Evolutionary conservation across 2,113 vertebrate species (phyloP).

Genomic region (Prionailurus viverrinus): DNA sequence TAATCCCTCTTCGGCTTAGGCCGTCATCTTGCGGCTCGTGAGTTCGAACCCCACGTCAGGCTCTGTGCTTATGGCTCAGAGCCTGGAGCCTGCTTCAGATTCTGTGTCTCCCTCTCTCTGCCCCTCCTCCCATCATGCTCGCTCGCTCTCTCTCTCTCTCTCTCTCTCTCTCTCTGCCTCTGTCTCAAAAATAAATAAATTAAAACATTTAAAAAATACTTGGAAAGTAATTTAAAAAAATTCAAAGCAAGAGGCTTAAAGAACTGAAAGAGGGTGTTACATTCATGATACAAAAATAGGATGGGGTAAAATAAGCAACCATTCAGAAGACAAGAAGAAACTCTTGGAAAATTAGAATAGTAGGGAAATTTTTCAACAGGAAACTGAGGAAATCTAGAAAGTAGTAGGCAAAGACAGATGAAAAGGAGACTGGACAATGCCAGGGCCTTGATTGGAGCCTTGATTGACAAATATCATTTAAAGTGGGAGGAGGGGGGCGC

Average conservation of each 20-base stretch:
- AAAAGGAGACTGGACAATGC: neutral
- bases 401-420: neutral
- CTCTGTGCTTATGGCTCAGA: too few species aligned
- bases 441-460: neutral
- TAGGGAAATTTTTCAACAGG: neutral
- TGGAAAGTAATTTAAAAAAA: neutral
- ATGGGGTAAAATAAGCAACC: neutral
- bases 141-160: too few species aligned
- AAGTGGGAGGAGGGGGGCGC: neutral
- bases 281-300: neutral
- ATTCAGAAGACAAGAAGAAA: constrained; percentile 5
- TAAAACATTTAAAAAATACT: too few species aligned
- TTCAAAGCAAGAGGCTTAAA: neutral
- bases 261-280: neutral
- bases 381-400: neutral
- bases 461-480: neutral
- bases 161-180: too few species aligned
- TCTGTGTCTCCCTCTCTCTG: too few species aligned
- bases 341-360: neutral
- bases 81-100: too few species aligned
- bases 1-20: too few species aligned
- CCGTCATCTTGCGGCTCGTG: too few species aligned
- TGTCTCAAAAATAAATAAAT: too few species aligned
- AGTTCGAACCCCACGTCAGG: too few species aligned
- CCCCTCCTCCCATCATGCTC: too few species aligned